Evolutionary conservation across 2,113 vertebrate species (phyloP).

Genomic region (Litocranius walleri): DNA sequence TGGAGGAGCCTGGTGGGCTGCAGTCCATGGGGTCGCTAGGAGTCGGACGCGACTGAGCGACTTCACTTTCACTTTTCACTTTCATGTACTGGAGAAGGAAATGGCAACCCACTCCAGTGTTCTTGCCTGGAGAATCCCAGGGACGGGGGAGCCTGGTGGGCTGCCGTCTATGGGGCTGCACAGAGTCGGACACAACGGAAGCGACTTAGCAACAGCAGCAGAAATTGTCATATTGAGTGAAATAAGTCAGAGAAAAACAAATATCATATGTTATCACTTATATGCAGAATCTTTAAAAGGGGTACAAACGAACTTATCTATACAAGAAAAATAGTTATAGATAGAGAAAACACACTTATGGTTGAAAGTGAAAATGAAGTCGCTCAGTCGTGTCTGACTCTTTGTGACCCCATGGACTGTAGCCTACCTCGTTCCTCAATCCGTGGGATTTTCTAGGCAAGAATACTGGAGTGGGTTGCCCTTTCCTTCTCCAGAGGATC

Average conservation of each 20-base stretch:
- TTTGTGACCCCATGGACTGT: neutral
- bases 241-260: neutral
- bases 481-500: neutral
- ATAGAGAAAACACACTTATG: neutral
- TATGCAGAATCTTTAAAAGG: neutral
- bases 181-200: neutral
- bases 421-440: neutral
- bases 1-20: too few relatives aligned
- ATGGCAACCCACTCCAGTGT: too few relatives aligned
- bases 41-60: rapidly evolving
- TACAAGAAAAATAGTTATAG: neutral
- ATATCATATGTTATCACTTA: neutral
- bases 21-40: too few relatives aligned
- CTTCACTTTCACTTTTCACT: too few relatives aligned
- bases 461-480: neutral
- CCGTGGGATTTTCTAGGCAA: neutral
- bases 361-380: neutral
- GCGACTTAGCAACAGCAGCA: neutral
- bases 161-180: rapidly evolving
- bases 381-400: rapidly evolving
- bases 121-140: too few relatives aligned
- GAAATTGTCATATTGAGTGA: neutral
- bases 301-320: neutral
- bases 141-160: neutral
- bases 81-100: too few relatives aligned